These are phyloP conservation scores for Gasterosteus aculeatus DNA, from an alignment of 2,113 vertebrate genomes.

Conservation along the genomic window DNA sequence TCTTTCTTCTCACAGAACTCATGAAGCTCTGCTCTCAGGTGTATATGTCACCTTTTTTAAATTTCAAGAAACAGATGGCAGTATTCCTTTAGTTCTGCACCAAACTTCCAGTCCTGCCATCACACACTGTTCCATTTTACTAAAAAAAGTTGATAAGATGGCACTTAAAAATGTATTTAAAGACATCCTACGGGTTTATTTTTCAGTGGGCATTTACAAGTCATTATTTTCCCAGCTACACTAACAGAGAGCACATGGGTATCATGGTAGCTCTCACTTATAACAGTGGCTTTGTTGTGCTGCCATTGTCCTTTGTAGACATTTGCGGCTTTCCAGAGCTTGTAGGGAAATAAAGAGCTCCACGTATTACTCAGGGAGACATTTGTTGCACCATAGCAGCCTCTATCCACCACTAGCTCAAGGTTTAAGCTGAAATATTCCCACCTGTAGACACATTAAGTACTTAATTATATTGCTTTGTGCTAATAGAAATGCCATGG, in stretches of 20 bases:
- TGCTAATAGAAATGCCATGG: not conserved
- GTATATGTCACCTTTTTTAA: too few relatives aligned
- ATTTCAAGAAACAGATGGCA: too few relatives aligned
- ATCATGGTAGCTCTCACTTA: not conserved
- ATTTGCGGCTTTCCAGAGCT: not conserved
- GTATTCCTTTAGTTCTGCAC: too few relatives aligned
- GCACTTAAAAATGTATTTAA: not conserved
- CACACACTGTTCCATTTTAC: not conserved
- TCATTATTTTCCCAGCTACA: not conserved
- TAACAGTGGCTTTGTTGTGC: conserved; percentile 4
- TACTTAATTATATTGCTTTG: not conserved
- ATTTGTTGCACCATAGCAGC: not conserved
- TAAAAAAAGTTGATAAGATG: not conserved
- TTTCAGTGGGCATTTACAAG: not conserved
- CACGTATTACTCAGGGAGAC: conserved; percentile 8
- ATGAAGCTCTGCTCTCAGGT: too few relatives aligned
- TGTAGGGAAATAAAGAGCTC: not conserved
- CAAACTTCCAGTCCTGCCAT: too few relatives aligned
- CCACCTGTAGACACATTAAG: not conserved
- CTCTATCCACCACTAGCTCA: not conserved
- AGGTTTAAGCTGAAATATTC: conserved; percentile 1
- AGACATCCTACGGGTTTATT: not conserved
- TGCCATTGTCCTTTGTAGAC: conserved; percentile 1
- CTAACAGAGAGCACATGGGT: conserved; percentile 11
- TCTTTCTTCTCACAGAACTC: too few relatives aligned